Evolutionary conservation across 2,113 vertebrate species (phyloP).

Genomic region (Triplophysa tibetana): DNA sequence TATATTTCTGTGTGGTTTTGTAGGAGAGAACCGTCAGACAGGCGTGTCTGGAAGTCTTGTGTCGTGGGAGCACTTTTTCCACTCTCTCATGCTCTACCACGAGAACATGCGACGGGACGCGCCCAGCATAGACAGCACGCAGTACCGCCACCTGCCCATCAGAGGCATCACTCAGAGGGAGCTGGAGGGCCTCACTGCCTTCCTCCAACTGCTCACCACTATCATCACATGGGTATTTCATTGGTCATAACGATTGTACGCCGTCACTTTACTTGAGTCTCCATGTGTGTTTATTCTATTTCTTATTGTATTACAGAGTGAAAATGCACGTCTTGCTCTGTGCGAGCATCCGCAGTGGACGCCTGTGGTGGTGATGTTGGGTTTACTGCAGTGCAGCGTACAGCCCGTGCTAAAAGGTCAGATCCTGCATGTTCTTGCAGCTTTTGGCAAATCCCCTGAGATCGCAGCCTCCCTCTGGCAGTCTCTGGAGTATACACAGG

Average conservation of each 20-base stretch:
- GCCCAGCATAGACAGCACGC: constrained; percentile 86
- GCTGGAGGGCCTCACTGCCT: constrained; percentile 90
- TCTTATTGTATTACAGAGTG: constrained; percentile 76
- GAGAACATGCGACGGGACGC: constrained; percentile 92
- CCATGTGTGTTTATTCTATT: constrained; percentile 8
- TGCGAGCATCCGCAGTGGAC: constrained; percentile 98
- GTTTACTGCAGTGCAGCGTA: constrained; percentile 92
- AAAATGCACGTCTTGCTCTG: constrained; percentile 92
- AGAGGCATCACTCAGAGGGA: constrained; percentile 96
- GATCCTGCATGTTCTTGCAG: constrained; percentile 84
- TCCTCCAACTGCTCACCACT: constrained; percentile 88
- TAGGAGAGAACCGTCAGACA: constrained; percentile 91
- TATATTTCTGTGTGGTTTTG: constrained; percentile 35
- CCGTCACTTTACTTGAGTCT: not conserved
- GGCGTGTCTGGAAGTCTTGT: constrained; percentile 88
- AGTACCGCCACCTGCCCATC: constrained; percentile 88
- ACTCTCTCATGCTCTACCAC: constrained; percentile 95
- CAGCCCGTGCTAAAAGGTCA: constrained; percentile 90
- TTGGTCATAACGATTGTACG: not conserved
- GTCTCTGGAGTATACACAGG: constrained; percentile 96
- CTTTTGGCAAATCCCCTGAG: constrained; percentile 94
- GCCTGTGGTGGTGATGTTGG: constrained; percentile 92
- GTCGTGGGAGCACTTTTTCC: constrained; percentile 98
- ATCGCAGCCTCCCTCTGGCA: constrained; percentile 97
- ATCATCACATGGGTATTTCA: constrained; percentile 91